A percentile compares a stretch with the other conserved stretches of the same genome.
Conservation (phyloP, 2,797 vertebrate species). For the Acridotheres tristis region DNA sequence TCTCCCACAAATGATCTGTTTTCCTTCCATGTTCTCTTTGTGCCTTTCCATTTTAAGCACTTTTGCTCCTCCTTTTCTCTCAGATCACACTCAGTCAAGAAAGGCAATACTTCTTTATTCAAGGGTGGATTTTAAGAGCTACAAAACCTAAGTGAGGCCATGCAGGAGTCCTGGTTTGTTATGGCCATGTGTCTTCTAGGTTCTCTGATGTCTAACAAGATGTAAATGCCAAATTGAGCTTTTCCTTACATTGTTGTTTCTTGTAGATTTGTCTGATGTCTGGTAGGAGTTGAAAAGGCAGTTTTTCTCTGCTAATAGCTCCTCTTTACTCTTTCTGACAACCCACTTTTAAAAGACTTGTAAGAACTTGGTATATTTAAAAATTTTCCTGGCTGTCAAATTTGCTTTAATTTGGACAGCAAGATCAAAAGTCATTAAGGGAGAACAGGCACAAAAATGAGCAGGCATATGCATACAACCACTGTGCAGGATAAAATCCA, state of each 20-base stretch:
- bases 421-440: constrained; percentile 57
- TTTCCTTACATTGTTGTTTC: constrained; percentile 46
- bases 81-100: not conserved
- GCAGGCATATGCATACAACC: not conserved
- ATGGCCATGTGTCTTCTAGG: not conserved
- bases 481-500: not conserved
- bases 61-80: not conserved
- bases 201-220: constrained; percentile 32
- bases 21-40: not conserved
- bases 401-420: constrained; percentile 41
- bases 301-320: constrained; percentile 38
- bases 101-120: not conserved
- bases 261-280: constrained; percentile 53
- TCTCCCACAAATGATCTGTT: not conserved
- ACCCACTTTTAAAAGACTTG: constrained; percentile 35
- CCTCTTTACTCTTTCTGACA: constrained; percentile 49
- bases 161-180: not conserved
- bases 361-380: constrained; percentile 23
- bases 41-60: not conserved
- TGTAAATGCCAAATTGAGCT: constrained; percentile 17
- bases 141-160: not conserved
- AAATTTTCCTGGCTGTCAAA: constrained; percentile 51
- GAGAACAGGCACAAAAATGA: constrained; percentile 4
- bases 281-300: constrained; percentile 50
- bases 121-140: not conserved